Evolutionary conservation across 2,797 vertebrate genomes (phyloP).

Genomic region (Alectoris magna): DNA sequence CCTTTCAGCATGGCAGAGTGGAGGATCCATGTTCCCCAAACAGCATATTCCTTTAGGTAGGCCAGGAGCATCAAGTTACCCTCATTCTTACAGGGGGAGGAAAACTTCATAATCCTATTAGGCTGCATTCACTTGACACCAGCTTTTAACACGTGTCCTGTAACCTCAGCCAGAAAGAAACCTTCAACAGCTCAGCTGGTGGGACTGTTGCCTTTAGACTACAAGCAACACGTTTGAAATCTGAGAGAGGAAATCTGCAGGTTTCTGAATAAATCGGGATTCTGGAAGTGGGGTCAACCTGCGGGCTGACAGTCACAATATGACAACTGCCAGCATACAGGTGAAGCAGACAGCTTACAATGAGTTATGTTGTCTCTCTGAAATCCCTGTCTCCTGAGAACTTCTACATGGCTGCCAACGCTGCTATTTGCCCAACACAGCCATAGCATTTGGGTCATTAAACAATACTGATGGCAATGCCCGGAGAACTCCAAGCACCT

Average conservation of each 20-base stretch:
- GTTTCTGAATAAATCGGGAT: conserved; percentile 22
- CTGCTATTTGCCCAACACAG: conserved; percentile 43
- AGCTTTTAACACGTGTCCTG: neutral
- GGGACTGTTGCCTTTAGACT: conserved; percentile 14
- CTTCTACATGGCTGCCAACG: conserved; percentile 6
- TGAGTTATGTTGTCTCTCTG: neutral
- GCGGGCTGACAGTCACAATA: neutral
- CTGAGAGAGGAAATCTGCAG: neutral
- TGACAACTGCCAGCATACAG: neutral
- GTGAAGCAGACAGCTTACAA: neutral
- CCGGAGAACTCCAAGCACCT: conserved; percentile 56
- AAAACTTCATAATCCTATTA: neutral
- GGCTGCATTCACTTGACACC: conserved; percentile 3
- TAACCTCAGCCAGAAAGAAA: conserved; percentile 39
- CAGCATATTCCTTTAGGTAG: neutral
- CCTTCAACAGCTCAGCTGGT: neutral
- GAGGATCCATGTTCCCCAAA: neutral
- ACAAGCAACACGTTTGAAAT: neutral
- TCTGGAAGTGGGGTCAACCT: neutral
- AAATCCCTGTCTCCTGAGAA: neutral
- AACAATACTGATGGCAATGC: conserved; percentile 71
- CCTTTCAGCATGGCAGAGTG: neutral
- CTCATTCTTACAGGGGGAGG: neutral
- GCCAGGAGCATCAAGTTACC: neutral
- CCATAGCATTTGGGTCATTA: conserved; percentile 71